Conservation (phyloP, 2,888 invertebrate species). For the Oscheius sp. region DNA sequence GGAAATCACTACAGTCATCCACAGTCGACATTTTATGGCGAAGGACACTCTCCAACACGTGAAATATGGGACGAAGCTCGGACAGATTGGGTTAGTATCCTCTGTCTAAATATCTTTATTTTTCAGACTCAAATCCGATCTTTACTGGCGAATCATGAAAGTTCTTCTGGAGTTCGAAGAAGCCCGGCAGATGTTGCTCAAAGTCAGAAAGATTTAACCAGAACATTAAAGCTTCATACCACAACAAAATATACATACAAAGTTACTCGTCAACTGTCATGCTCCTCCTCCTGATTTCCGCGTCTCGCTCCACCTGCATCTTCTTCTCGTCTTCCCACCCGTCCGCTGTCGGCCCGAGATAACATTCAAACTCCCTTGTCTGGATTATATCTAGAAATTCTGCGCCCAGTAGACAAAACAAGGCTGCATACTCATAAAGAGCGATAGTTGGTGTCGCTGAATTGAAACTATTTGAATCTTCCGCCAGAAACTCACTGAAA, state of each 20-base stretch:
- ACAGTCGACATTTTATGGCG: conserved; percentile 49
- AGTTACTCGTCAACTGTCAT: no score
- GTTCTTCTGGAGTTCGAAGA: conserved; percentile 62
- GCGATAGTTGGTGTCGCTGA: background rate
- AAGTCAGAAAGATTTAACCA: conserved; percentile 35
- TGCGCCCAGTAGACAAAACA: conserved; percentile 6
- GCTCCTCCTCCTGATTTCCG: no score
- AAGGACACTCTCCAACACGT: conserved; percentile 50
- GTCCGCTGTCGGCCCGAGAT: background rate
- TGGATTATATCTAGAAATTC: conserved; percentile 20
- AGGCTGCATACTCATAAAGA: background rate
- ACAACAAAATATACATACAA: background rate
- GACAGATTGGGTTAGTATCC: conserved; percentile 48
- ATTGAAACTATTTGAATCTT: background rate
- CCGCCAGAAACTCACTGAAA: background rate
- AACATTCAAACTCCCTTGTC: background rate
- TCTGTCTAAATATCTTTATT: no score
- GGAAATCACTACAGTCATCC: conserved; percentile 42
- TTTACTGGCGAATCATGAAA: conserved; percentile 60
- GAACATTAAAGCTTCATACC: background rate
- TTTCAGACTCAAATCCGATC: conserved; percentile 45
- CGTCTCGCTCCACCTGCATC: background rate
- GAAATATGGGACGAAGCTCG: conserved; percentile 49
- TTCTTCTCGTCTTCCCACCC: conserved; percentile 5
- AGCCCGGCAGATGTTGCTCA: conserved; percentile 55